Evolutionary conservation across 2,113 vertebrate species (phyloP), one percentile per base, ranked within the genome.

Genomic region (Rhinogobius similis): DNA sequence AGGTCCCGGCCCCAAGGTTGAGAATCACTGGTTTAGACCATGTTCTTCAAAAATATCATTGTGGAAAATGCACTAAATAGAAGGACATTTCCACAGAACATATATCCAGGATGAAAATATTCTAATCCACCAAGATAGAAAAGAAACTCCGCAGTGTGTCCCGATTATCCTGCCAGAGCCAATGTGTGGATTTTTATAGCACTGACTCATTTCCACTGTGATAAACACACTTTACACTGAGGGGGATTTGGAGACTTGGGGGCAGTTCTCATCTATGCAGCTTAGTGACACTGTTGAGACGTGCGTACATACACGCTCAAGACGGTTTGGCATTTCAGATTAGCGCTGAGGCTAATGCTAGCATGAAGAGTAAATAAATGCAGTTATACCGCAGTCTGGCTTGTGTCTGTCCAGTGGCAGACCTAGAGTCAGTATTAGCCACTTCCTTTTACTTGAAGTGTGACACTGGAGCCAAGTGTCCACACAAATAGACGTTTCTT

Each of bases 141-240:
- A 18, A 77, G 78, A 86, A 86, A 84, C 78, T 73, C 82, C 85
- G 82, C 80, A 85, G 85, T 73, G 82, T 87, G 81, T 87, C 75
- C 70, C 70, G 77, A 79, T 87, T 84, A 86, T 80, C 68, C 69
- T 89, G 77, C 82, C 82, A 85, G 81, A 68, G 73, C 7, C 27
- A 73, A 78, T 82, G 71, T 82, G 86, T 81, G 81, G 82, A 83
- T 83, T 86, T 87, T 87, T 88, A 87, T 79, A 87, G 86, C 79
- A 41, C 29, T 90, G 84, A 88, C 86, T 88, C 82, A 87, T 87
- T 86, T 83, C 79, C 67, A 79, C 82, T 72, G 76, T 76, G 76
- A 79, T 59, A 64, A 67, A 85, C 59, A 67, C 41, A 56, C 68
- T 59, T 14, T n/a, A 1, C 66, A 59, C 38, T 70, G 69, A 79